Base-by-base conservation (phyloP, 2,797 vertebrate species). In the Myotis myotis region DNA sequence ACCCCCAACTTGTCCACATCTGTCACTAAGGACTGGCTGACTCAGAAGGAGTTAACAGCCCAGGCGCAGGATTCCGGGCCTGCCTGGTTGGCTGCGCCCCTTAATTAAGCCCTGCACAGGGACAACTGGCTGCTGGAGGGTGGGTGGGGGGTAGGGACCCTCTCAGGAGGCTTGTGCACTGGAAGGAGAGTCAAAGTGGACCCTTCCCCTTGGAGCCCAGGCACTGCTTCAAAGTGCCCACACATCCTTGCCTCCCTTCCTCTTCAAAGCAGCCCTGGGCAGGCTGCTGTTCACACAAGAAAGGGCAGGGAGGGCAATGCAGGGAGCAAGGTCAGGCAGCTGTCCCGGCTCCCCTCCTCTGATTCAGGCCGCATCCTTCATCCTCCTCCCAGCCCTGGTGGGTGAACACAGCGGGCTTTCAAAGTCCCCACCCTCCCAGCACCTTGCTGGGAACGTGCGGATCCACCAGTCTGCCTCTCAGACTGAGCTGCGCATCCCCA, bases 1-100 rank as follows among this genome's bases (percentile, higher is more conserved):
- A 10, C 8, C 11, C 55, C 20, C 30, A 2, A 9, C 5, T 3
- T 5, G 30, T 41, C 64, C 64, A 30, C 20, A 10, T 23, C 80
- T 12, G 38, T 30, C 0, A 0, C 62, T 23, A 0, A 57, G 49
- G 38, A 93, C 57, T 20, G 0, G 11, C 81, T 30, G 23, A 16
- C 79, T 47, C 1, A 3, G 68, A 87, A 66, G 70, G 44, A 22
- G 33, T 53, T 79, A 72, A 25, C 33, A 85, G 13, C 11, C 51
- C 6, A 9, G 6, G 30, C 2, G 0, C 17, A 3, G 7, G 64
- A 28, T 70, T 87, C 80, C 17, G 4, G 30, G 49, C 20, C 44
- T 60, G 36, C 36, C 68, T 36, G 38, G 23, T 55, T 71, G 49
- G 8, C 55, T 44, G 22, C 66, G 68, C 55, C 30, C 60, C 5